Conservation (phyloP, 2,113 vertebrate genomes). For the Balaenoptera acutorostrata region DNA sequence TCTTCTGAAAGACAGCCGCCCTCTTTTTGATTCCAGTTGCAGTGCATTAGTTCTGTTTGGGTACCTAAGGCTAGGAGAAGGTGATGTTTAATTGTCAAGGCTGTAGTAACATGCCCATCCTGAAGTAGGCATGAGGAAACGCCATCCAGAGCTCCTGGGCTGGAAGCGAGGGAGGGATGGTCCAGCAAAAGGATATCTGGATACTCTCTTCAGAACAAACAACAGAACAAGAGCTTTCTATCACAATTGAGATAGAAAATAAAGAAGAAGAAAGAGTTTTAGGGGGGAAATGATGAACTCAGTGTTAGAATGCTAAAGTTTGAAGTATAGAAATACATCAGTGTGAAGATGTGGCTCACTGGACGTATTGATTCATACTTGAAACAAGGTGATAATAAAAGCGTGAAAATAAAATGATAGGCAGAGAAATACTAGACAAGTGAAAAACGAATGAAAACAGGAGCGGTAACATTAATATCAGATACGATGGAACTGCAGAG, state of each 20-base stretch:
- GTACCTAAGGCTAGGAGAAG: not conserved
- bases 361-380: not conserved
- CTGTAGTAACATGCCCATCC: not conserved
- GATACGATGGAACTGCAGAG: no score
- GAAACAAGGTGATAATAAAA: not conserved
- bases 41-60: not conserved
- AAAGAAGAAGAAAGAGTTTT: not conserved
- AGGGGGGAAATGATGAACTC: not conserved
- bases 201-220: not conserved
- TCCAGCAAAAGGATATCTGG: not conserved
- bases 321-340: not conserved
- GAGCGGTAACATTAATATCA: not conserved
- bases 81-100: not conserved
- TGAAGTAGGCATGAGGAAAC: no score
- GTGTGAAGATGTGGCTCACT: not conserved
- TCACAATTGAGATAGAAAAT: not conserved
- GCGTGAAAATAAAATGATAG: not conserved
- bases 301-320: not conserved
- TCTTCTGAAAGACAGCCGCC: not conserved
- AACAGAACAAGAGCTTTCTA: not conserved
- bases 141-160: not conserved
- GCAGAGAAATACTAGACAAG: not conserved
- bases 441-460: not conserved
- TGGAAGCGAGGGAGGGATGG: not conserved
- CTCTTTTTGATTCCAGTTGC: not conserved